A percentile compares a stretch with the other conserved stretches of the same genome.
phyloP scores from a whole-genome alignment of 1,140 invertebrate species.

The Muscidifurax raptorellus region DNA sequence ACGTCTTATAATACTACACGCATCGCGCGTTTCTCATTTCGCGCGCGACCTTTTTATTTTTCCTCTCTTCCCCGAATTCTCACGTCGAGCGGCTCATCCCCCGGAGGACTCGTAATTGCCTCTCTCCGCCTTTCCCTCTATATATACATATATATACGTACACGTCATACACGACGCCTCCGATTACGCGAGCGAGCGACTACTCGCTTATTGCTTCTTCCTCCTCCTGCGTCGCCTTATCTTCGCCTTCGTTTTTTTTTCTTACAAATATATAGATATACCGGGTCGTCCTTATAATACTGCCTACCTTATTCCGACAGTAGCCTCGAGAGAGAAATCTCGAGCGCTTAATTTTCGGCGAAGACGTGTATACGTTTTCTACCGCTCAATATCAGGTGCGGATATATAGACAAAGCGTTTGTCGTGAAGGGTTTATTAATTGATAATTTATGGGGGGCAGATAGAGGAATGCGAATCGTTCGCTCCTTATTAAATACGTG shows the following conservation, averaged over 20 bases:
- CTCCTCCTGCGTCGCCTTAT: background rate
- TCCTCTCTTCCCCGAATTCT: background rate
- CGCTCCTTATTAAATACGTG: constrained; percentile 49
- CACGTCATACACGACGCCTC: background rate
- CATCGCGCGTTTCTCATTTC: constrained; percentile 33
- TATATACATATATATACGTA: background rate
- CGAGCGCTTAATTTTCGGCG: background rate
- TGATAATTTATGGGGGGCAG: constrained; percentile 43
- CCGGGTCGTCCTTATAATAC: background rate
- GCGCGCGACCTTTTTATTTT: constrained; percentile 7
- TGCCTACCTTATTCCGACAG: background rate
- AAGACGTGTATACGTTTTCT: background rate
- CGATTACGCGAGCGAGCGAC: constrained; percentile 20
- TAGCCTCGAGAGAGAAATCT: background rate
- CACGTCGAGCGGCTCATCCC: constrained; percentile 1
- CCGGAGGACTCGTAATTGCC: constrained; percentile 36
- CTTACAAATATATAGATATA: no score
- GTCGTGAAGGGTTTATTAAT: constrained; percentile 25
- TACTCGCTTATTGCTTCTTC: background rate
- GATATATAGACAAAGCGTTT: background rate
- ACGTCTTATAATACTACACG: background rate
- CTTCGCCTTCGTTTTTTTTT: constrained; percentile 6
- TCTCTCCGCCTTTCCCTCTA: background rate
- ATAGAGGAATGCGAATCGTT: constrained; percentile 10
- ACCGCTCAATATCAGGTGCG: no score